These are phyloP conservation scores for Scomber scombrus DNA, from an alignment of 2,113 vertebrate genomes.

Conservation along the genomic window DNA sequence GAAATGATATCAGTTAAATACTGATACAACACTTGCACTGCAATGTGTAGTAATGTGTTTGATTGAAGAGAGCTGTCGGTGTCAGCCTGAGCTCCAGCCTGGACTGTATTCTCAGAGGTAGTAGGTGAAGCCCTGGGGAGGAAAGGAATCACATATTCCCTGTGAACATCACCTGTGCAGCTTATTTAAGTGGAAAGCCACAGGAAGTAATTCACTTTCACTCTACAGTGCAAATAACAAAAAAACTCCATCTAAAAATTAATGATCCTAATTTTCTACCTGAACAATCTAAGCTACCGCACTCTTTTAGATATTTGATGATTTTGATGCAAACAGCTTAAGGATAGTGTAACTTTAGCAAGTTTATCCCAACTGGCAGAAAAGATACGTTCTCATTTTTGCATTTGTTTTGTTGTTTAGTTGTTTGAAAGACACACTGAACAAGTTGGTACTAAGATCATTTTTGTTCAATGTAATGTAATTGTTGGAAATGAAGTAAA, in stretches of 20 bases:
- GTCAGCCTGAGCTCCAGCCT: too few species aligned
- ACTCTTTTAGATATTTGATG: slow-evolving; percentile 10
- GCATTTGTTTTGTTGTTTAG: too few species aligned
- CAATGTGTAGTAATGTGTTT: neutral
- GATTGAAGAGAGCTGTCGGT: neutral
- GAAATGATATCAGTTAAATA: too few species aligned
- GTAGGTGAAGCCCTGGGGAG: neutral
- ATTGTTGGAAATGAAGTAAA: too few species aligned
- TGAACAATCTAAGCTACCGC: neutral
- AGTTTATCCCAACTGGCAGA: neutral
- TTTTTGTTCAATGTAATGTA: too few species aligned
- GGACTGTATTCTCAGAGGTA: slow-evolving; percentile 5
- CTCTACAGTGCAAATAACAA: neutral
- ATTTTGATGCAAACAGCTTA: neutral
- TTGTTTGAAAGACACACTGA: too few species aligned
- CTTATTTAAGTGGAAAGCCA: slow-evolving; percentile 11
- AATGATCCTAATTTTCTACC: neutral
- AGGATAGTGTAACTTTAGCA: neutral
- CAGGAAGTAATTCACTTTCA: neutral
- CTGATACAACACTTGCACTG: too few species aligned
- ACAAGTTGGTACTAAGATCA: too few species aligned
- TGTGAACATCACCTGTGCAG: neutral
- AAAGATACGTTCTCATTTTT: too few species aligned
- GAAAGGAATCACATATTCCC: neutral
- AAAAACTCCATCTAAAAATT: neutral